Base-by-base conservation (phyloP, 2,797 vertebrate genomes). In the Botia kubotai region DNA sequence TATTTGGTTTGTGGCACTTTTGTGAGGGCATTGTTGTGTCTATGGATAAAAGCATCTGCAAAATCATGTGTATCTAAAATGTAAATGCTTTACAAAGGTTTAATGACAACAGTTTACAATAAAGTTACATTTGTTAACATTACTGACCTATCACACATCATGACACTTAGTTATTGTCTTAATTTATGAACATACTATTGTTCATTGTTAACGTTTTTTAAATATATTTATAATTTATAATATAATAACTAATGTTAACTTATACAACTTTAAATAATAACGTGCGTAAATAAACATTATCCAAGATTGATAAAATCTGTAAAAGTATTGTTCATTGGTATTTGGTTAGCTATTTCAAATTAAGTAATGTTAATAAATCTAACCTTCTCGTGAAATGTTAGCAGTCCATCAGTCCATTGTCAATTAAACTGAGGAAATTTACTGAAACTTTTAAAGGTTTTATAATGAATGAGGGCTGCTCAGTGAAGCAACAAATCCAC, bases 401-500 rank as follows among this genome's bases (percentile, higher is more conserved):
- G 5, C 2, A 55, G 50, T 26, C 23, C 23, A 26, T 26, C 23
- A 26, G 23, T 26, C 23, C 1, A 26, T 26, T 26, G 23, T 26
- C 23, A 26, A 26, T 26, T 26, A 26, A 26, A 26, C 23, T 26
- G 46, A 10, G 11, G n/a, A 21, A 39, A 75, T 17, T 52, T 19
- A 55, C 33, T 26, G 29, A 55, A 67, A 53, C 50, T 46, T 3
- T 36, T 36, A 6, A 36, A 7, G 7, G 55, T 26, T 65, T 10
- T 39, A 39, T n/a, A 7, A 36, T 33, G 23, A 26, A 26, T 26
- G 23, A 26, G 23, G 23, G 58, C 65, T 48, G 36, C 48, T 6
- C 65, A 68, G 50, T n/a, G 52, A 10, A 69, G 17, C 39, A 77
- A 77, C 52, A 77, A 36, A 69, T 53, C 53, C 65, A 77, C 36